Evolutionary conservation across 2,797 vertebrate genomes (phyloP).

Genomic region (Orientallactaga sibirica): DNA sequence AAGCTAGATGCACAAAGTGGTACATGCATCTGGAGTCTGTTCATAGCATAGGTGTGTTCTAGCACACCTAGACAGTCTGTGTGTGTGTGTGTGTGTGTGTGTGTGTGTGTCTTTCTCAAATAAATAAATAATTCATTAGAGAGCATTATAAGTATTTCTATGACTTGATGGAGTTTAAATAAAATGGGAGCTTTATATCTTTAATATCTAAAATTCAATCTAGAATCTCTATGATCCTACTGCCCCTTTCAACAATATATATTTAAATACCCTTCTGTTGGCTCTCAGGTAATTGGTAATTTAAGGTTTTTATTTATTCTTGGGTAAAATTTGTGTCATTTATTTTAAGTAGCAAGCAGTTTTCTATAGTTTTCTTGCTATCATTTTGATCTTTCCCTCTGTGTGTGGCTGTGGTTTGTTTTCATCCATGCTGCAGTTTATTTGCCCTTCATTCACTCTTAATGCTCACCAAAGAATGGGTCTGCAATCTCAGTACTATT

Average conservation of each 20-base stretch:
- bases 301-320: not conserved
- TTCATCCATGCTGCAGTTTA: not conserved
- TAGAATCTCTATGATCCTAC: not conserved
- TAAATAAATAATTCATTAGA: not conserved
- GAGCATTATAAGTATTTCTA: not conserved
- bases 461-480: not conserved
- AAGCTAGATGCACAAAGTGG: too few relatives aligned
- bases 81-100: too few relatives aligned
- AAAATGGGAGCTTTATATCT: not conserved
- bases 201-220: not conserved
- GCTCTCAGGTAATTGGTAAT: not conserved
- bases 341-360: not conserved
- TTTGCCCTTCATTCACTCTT: not conserved
- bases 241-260: not conserved
- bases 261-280: too few relatives aligned
- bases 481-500: too few relatives aligned
- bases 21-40: too few relatives aligned
- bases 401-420: not conserved
- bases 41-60: too few relatives aligned
- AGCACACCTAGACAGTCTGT: too few relatives aligned
- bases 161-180: not conserved
- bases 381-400: not conserved
- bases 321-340: not conserved
- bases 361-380: not conserved
- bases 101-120: too few relatives aligned